Evolutionary conservation across 2,113 vertebrate species (phyloP).

Genomic region (Ivindomyrus marchei): DNA sequence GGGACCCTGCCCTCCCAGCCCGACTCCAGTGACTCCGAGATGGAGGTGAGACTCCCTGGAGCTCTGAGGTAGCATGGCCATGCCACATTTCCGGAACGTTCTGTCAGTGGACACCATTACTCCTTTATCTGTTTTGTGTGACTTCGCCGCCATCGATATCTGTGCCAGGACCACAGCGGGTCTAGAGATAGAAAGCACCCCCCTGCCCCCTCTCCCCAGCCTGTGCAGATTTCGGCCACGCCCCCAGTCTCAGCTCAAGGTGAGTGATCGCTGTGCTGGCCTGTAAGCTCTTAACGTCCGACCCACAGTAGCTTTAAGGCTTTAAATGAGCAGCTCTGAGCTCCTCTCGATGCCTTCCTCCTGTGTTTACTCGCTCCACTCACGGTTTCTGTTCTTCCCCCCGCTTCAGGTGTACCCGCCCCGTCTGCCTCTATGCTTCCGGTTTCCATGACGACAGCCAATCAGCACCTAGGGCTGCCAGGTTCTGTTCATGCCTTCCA

Average conservation of each 20-base stretch:
- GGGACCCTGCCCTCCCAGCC: slow-evolving; percentile 65
- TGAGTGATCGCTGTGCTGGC: slow-evolving; percentile 16
- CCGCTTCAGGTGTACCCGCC: slow-evolving; percentile 48
- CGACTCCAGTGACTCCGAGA: slow-evolving; percentile 86
- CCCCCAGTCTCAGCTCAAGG: slow-evolving; percentile 43
- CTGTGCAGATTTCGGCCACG: slow-evolving; percentile 53
- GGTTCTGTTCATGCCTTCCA: slow-evolving; percentile 74
- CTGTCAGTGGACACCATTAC: neutral
- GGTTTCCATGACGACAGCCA: slow-evolving; percentile 50
- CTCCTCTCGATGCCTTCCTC: neutral
- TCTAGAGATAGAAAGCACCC: slow-evolving; percentile 53
- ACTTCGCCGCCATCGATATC: neutral
- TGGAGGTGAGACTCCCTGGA: slow-evolving; percentile 69
- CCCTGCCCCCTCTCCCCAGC: slow-evolving; percentile 40
- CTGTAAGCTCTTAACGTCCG: neutral
- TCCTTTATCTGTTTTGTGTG: neutral
- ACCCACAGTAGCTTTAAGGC: neutral
- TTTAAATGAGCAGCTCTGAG: neutral
- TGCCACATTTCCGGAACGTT: neutral
- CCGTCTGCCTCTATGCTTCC: slow-evolving; percentile 72
- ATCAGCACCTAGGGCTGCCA: slow-evolving; percentile 60
- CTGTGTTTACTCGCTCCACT: neutral
- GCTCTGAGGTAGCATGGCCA: neutral
- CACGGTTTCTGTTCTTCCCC: slow-evolving; percentile 54
- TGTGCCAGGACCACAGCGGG: slow-evolving; percentile 63